Evolutionary conservation across 2,113 vertebrate genomes (phyloP).

Genomic region (Pomatostomus ruficeps): DNA sequence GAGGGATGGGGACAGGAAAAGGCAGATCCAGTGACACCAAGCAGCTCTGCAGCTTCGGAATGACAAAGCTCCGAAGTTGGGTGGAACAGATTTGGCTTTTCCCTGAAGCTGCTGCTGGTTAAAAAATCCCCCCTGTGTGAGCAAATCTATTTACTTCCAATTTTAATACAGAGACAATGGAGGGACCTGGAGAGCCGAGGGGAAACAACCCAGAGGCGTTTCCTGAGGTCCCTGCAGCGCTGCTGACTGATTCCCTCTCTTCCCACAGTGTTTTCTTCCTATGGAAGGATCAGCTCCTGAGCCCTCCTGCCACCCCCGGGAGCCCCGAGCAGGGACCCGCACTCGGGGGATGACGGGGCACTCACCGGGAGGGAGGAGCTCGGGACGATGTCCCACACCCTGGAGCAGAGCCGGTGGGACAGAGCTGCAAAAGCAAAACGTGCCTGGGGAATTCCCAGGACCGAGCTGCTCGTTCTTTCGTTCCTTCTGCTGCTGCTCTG

Average conservation of each 20-base stretch:
- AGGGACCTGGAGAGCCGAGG: neutral
- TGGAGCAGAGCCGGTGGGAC: neutral
- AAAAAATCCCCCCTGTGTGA: neutral
- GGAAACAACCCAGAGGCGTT: neutral
- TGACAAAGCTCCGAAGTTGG: neutral
- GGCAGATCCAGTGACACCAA: neutral
- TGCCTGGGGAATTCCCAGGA: neutral
- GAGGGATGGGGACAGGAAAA: neutral
- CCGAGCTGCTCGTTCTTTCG: neutral
- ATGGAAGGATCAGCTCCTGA: constrained; percentile 69
- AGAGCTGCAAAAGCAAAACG: neutral
- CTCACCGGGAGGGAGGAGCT: neutral
- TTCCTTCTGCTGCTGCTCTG: neutral
- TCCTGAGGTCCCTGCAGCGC: neutral
- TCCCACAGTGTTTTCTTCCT: constrained; percentile 77
- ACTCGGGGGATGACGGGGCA: fast-evolving
- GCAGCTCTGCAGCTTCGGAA: neutral
- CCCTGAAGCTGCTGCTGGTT: neutral
- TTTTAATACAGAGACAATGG: neutral
- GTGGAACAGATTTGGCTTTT: neutral
- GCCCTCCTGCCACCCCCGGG: neutral
- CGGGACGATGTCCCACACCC: fast-evolving
- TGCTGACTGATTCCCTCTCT: neutral
- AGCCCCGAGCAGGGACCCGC: neutral
- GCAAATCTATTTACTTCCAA: fast-evolving